These are phyloP conservation scores for Typhlomys cinereus DNA, from an alignment of 2,113 vertebrate genomes.

Conservation along the genomic window DNA sequence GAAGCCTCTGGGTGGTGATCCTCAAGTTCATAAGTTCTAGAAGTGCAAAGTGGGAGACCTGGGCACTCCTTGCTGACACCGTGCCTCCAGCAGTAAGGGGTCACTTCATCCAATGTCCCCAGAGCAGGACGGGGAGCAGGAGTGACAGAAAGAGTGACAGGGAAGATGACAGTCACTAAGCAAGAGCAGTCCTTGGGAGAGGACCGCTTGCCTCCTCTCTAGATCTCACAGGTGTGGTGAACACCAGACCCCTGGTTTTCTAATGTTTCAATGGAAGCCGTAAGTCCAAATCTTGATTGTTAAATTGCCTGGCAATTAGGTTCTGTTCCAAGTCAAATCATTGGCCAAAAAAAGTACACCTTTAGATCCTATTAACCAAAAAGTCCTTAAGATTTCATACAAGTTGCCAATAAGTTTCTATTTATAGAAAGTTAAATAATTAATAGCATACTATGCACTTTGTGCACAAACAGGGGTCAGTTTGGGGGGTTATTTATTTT, in stretches of 20 bases:
- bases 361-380: neutral
- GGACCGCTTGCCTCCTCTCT: neutral
- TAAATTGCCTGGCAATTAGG: neutral
- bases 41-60: neutral
- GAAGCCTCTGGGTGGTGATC: neutral
- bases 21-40: neutral
- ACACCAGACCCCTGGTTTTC: neutral
- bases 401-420: neutral
- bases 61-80: neutral
- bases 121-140: neutral
- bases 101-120: neutral
- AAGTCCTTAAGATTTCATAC: neutral
- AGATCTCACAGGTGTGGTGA: neutral
- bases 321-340: neutral
- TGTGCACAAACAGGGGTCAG: neutral
- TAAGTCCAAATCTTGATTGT: constrained; percentile 2
- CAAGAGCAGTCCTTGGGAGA: neutral
- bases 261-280: neutral
- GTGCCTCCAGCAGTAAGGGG: neutral
- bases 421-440: neutral
- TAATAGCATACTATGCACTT: neutral
- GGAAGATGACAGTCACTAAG: neutral
- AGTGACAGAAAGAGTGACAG: neutral
- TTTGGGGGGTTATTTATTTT: neutral
- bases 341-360: neutral